These are phyloP conservation scores for Drosophila santomea DNA, from an alignment of 1,140 invertebrate genomes.

Conservation along the genomic window DNA sequence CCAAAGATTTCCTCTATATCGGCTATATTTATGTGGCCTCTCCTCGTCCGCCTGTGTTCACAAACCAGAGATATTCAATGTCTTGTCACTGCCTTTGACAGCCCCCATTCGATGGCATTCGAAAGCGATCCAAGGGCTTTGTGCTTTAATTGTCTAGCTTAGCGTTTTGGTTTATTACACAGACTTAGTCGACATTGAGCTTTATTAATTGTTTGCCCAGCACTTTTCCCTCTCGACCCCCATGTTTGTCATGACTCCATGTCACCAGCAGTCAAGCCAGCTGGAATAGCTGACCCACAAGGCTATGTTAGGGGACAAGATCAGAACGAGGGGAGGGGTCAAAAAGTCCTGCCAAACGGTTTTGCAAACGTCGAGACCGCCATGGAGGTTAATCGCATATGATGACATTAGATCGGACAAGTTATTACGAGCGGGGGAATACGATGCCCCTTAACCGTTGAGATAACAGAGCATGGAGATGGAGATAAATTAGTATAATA, in stretches of 20 bases:
- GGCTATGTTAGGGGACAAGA: constrained; percentile 33
- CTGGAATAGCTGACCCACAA: constrained; percentile 7
- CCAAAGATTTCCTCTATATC: constrained; percentile 46
- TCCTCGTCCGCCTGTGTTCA: constrained; percentile 1
- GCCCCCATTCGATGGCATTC: constrained; percentile 38
- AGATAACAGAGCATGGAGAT: background rate
- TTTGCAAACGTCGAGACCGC: constrained; percentile 13
- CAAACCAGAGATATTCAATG: constrained; percentile 41
- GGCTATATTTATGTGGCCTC: constrained; percentile 39
- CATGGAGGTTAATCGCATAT: constrained; percentile 16
- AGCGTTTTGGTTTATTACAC: constrained; percentile 71
- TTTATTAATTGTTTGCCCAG: constrained; percentile 72
- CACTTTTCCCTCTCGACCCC: constrained; percentile 6
- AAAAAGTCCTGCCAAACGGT: constrained; percentile 10
- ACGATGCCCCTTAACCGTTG: background rate
- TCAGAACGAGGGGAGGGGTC: constrained; percentile 5
- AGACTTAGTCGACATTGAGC: constrained; percentile 63
- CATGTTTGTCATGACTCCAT: background rate
- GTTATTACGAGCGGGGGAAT: constrained; percentile 9
- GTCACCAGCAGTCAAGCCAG: constrained; percentile 10
- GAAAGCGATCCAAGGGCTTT: constrained; percentile 45
- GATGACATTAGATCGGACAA: constrained; percentile 39
- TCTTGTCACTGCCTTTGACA: constrained; percentile 66
- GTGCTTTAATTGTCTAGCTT: constrained; percentile 77
- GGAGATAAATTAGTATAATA: background rate